Percentiles rank a stretch among this genome's conserved stretches.
phyloP scores from a whole-genome alignment of 2,113 vertebrate species.

The Bambusicola thoracicus region DNA sequence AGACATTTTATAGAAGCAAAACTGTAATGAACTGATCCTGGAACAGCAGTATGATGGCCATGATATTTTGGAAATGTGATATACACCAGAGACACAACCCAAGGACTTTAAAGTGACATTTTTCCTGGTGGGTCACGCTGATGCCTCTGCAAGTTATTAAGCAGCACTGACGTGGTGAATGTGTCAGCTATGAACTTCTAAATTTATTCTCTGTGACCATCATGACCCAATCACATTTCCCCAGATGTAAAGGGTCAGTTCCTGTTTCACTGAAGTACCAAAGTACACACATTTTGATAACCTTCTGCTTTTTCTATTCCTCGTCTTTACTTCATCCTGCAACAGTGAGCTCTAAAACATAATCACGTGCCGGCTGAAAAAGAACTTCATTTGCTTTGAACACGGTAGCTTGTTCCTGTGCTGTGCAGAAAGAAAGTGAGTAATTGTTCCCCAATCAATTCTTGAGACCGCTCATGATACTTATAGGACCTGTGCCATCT shows the following conservation, averaged over 20 bases:
- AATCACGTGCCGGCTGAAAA: not conserved
- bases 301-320: not conserved
- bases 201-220: not conserved
- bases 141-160: not conserved
- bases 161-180: not conserved
- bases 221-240: not conserved
- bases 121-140: not conserved
- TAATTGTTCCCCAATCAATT: not conserved
- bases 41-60: not conserved
- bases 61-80: not conserved
- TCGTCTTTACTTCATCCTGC: not conserved
- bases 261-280: not conserved
- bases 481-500: not conserved
- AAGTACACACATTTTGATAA: not conserved
- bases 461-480: not conserved
- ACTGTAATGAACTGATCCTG: not conserved
- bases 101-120: not conserved
- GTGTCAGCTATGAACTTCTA: not conserved
- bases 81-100: fast-evolving
- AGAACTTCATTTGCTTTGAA: not conserved
- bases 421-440: not conserved
- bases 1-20: not conserved
- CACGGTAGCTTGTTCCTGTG: not conserved
- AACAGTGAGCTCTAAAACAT: not conserved
- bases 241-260: not conserved